These are phyloP conservation scores for Osmerus mordax DNA, from an alignment of 2,113 vertebrate genomes.

Conservation along the genomic window DNA sequence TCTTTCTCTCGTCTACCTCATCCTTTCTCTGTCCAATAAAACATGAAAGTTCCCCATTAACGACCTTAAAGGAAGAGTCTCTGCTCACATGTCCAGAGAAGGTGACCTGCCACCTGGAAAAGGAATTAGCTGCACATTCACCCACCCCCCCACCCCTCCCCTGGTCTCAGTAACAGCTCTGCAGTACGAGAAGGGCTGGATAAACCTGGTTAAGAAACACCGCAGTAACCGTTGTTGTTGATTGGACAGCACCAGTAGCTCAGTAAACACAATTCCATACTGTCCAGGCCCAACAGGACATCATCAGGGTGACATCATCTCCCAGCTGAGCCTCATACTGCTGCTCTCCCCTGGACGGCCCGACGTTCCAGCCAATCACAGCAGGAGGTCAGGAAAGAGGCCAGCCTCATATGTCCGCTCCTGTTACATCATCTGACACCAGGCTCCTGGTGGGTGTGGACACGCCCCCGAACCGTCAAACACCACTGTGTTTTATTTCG, in stretches of 20 bases:
- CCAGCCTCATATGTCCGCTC: constrained; percentile 18
- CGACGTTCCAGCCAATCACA: constrained; percentile 26
- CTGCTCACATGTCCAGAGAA: constrained; percentile 26
- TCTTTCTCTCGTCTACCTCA: too few relatives aligned
- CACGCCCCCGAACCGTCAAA: not conserved
- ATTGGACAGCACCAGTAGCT: not conserved
- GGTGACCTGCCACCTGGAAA: constrained; percentile 46
- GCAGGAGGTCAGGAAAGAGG: constrained; percentile 30
- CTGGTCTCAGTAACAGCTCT: too few relatives aligned
- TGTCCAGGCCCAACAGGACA: constrained; percentile 28
- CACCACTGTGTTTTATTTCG: constrained; percentile 5
- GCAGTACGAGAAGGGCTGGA: constrained; percentile 42
- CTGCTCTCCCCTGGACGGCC: constrained; percentile 18
- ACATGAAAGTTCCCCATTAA: too few relatives aligned
- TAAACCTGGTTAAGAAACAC: constrained; percentile 64
- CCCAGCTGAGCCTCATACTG: constrained; percentile 51
- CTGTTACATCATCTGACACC: constrained; percentile 54
- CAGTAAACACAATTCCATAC: constrained; percentile 14
- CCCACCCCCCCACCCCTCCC: constrained; percentile 2
- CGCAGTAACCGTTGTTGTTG: not conserved
- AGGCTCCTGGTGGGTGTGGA: constrained; percentile 18
- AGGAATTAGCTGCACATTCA: constrained; percentile 50
- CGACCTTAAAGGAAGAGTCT: not conserved
- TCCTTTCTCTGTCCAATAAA: too few relatives aligned
- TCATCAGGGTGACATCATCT: constrained; percentile 55